Evolutionary conservation across 2,113 vertebrate species (phyloP).

Genomic region (Carassius carassius): DNA sequence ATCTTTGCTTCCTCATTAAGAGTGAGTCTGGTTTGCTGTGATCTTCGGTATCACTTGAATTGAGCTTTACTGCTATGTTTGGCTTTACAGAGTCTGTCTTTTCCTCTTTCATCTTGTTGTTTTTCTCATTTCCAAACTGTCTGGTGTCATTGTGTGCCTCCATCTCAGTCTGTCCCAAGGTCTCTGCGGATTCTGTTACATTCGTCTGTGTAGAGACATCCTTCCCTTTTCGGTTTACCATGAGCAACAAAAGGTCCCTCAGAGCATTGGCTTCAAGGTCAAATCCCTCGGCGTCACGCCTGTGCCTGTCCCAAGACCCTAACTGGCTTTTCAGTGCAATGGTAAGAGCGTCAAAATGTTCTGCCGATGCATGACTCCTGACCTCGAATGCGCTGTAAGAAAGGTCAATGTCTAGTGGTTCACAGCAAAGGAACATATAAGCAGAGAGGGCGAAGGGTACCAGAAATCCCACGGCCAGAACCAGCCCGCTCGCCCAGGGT

Average conservation of each 20-base stretch:
- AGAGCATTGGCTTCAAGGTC: constrained; percentile 82
- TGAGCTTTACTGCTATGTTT: too few relatives aligned
- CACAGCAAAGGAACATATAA: constrained; percentile 92
- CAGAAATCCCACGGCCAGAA: constrained; percentile 83
- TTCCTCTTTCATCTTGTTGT: too few relatives aligned
- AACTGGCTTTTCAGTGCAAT: constrained; percentile 92
- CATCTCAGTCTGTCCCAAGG: too few relatives aligned
- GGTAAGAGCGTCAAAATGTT: constrained; percentile 90
- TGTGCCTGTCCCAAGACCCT: constrained; percentile 90
- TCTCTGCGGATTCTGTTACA: too few relatives aligned
- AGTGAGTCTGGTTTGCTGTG: too few relatives aligned
- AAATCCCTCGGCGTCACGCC: constrained; percentile 80
- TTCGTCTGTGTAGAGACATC: constrained; percentile 28
- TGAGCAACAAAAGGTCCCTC: constrained; percentile 83
- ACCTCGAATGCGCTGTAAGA: constrained; percentile 98
- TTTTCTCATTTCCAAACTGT: too few relatives aligned
- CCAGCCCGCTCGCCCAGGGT: constrained; percentile 80
- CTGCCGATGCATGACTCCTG: constrained; percentile 92
- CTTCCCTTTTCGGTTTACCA: constrained; percentile 66
- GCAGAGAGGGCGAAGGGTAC: constrained; percentile 84
- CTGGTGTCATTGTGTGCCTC: too few relatives aligned
- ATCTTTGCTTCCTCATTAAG: too few relatives aligned
- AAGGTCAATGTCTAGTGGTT: constrained; percentile 94
- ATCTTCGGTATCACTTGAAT: too few relatives aligned
- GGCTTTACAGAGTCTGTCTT: too few relatives aligned